phyloP scores from a whole-genome alignment of 2,797 vertebrate genomes.

The Coendou prehensilis region DNA sequence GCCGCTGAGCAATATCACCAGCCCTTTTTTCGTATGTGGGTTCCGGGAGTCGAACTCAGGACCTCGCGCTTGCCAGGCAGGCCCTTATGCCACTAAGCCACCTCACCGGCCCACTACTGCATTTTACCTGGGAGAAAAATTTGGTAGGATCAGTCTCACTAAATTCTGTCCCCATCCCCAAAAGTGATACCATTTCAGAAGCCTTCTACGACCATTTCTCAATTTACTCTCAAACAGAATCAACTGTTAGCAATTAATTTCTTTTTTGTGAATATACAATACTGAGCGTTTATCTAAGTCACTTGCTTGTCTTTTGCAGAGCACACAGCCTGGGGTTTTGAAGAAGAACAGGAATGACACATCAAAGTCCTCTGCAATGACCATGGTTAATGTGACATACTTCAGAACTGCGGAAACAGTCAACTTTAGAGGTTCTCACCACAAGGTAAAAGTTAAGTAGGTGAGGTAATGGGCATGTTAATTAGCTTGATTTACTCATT shows the following conservation, averaged over 20 bases:
- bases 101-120: too few species aligned
- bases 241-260: neutral
- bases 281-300: neutral
- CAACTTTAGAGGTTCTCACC: neutral
- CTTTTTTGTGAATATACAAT: neutral
- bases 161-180: neutral
- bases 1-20: too few species aligned
- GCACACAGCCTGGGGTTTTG: neutral
- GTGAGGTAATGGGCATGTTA: neutral
- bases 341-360: neutral
- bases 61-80: too few species aligned
- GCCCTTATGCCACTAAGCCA: too few species aligned
- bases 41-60: too few species aligned
- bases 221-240: neutral
- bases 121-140: neutral
- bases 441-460: neutral
- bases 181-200: conserved; percentile 18
- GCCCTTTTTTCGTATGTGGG: too few species aligned
- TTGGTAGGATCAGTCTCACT: neutral
- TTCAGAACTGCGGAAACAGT: neutral
- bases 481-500: neutral
- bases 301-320: neutral
- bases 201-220: neutral
- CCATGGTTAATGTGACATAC: neutral
- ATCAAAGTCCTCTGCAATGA: neutral